Evolutionary conservation across 1,140 invertebrate genomes (phyloP).

Genomic region (Kradibia gibbosae): DNA sequence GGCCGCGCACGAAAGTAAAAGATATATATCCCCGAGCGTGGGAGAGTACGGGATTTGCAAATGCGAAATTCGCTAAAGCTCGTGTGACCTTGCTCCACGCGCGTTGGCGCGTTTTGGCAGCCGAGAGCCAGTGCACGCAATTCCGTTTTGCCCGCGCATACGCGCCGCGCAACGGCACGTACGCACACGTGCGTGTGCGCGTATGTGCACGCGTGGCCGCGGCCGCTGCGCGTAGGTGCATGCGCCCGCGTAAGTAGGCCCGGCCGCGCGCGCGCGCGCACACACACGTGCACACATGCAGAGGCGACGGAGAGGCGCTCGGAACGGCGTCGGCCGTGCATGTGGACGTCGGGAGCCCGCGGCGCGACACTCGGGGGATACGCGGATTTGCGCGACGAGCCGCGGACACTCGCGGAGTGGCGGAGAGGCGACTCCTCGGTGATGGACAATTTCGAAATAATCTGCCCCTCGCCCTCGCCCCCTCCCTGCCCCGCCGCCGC

Average conservation of each 20-base stretch:
- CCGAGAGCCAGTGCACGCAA: slow-evolving; percentile 32
- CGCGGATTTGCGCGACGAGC: neutral
- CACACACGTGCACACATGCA: too few species aligned
- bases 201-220: neutral
- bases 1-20: neutral
- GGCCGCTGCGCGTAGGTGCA: neutral
- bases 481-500: neutral
- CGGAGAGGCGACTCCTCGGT: neutral
- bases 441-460: neutral
- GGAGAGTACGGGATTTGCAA: slow-evolving; percentile 22
- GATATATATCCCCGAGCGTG: slow-evolving; percentile 22
- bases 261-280: neutral
- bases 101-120: slow-evolving; percentile 43
- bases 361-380: neutral
- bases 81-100: slow-evolving; percentile 46
- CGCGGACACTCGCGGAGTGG: neutral
- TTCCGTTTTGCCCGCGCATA: slow-evolving; percentile 41
- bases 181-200: neutral
- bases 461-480: neutral
- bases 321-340: too few species aligned
- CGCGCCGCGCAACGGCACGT: slow-evolving; percentile 32
- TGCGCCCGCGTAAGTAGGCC: neutral
- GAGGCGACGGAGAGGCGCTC: too few species aligned
- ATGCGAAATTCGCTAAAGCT: slow-evolving; percentile 44
- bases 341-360: neutral